Percentiles rank a stretch among this genome's conserved stretches.
phyloP scores from a whole-genome alignment of 1,140 invertebrate species.

The Drosophila funebris region DNA sequence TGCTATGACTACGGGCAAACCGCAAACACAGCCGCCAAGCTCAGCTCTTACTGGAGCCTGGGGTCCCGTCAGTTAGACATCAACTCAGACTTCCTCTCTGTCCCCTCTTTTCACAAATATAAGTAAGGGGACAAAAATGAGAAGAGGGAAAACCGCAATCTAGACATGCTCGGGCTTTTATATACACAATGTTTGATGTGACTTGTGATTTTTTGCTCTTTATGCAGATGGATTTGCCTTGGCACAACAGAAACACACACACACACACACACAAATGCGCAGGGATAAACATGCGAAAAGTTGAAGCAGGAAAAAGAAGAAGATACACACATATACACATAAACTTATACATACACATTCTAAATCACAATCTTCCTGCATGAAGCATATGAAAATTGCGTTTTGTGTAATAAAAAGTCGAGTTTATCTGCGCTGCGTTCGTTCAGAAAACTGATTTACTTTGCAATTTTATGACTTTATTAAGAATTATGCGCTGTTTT shows the following conservation, averaged over 20 bases:
- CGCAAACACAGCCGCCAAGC: constrained; percentile 9
- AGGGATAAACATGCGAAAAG: too few species aligned
- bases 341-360: constrained; percentile 27
- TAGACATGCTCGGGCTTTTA: constrained; percentile 47
- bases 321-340: constrained; percentile 14
- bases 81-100: not conserved
- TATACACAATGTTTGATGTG: constrained; percentile 64
- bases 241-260: constrained; percentile 7
- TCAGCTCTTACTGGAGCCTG: constrained; percentile 13
- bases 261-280: constrained; percentile 4
- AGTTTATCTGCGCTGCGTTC: constrained; percentile 60
- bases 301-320: constrained; percentile 17
- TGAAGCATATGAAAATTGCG: constrained; percentile 67
- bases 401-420: constrained; percentile 66
- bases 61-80: constrained; percentile 26
- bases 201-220: constrained; percentile 57
- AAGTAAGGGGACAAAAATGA: not conserved
- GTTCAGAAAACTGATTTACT: constrained; percentile 69
- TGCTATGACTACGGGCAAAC: constrained; percentile 1
- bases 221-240: constrained; percentile 63
- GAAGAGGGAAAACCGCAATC: constrained; percentile 50
- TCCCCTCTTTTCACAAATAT: not conserved
- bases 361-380: constrained; percentile 61
- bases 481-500: constrained; percentile 72
- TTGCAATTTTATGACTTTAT: constrained; percentile 71